phyloP scores from a whole-genome alignment of 1,140 invertebrate genomes.

The Diprion similis region DNA sequence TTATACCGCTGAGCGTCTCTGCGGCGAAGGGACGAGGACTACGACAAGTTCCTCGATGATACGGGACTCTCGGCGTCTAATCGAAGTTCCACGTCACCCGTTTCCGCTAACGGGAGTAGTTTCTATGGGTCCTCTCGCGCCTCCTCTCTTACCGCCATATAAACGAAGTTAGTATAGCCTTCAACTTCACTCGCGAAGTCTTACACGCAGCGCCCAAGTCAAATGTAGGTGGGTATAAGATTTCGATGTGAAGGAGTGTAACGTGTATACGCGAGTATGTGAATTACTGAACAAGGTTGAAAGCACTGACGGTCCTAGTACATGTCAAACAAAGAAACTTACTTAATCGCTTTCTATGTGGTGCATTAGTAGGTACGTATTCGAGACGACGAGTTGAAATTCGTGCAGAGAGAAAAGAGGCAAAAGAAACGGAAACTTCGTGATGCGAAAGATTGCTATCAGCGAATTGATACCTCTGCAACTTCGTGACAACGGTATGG shows the following conservation, averaged over 20 bases:
- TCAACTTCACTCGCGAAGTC: background rate
- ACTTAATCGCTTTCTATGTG: background rate
- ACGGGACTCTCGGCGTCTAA: background rate
- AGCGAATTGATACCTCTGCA: no score
- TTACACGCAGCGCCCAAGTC: background rate
- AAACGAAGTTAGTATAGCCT: background rate
- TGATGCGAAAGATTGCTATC: no score
- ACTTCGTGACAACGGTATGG: no score
- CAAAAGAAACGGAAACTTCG: no score
- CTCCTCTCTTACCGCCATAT: background rate
- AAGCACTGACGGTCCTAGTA: background rate
- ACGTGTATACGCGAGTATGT: background rate
- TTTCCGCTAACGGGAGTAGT: background rate
- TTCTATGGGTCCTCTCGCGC: background rate
- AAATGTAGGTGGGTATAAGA: background rate
- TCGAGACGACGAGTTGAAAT: no score
- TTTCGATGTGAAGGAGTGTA: no score
- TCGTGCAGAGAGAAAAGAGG: no score
- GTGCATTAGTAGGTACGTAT: no score
- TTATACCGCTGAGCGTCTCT: no score
- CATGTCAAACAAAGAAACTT: background rate
- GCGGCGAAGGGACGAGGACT: background rate
- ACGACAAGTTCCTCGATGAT: background rate
- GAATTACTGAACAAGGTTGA: background rate
- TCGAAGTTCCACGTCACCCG: background rate